Base-by-base conservation (phyloP, 92 coral and sea anemone species). In the Plumapathes pennacea region DNA sequence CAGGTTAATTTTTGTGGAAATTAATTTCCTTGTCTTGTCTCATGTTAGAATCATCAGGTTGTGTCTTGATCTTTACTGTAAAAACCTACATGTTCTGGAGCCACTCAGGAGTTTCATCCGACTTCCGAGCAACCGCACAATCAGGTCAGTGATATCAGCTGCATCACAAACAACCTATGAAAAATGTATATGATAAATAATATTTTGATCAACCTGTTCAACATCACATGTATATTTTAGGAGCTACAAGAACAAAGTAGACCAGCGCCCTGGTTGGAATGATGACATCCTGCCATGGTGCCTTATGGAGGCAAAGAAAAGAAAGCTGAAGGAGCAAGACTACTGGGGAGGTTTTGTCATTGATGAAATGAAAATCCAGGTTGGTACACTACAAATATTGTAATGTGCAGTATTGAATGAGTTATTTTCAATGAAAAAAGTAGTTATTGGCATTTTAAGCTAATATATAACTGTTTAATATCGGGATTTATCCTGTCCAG, bases 341-440 rank as follows among this genome's bases (percentile, higher is more conserved):
- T 50, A 52, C 25, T 82, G 89, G 79, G 79, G 84, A 23, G 73
- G 84, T 34, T 53, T 83, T 27, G 47, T 83, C 14, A 47, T 83
- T 0, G 72, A 77, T 28, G 72, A 83, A 31, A 81, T 81, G 81
- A 81, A 81, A 63, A 66, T 81, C 2, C 81, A 81, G 87, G n/a
- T n/a, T n/a, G n/a, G 87, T 78, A 46, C 25, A 30, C 1, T 38
- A 50, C 31, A 25, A 31, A 15, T 25, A 43, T 33, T 54, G 47
- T 34, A 34, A 34, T 7, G n/a, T 7, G n/a, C 8, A 34, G n/a
- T 7, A 34, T 7, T 34, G n/a, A 34, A 34, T 34, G n/a, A 34
- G n/a, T n/a, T n/a, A n/a, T n/a, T n/a, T n/a, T n/a, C n/a, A n/a
- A n/a, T n/a, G n/a, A n/a, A n/a, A n/a, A n/a, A n/a, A n/a, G n/a